Evolutionary conservation across 1,140 invertebrate genomes (phyloP).

Genomic region (Eriosoma lanigerum): DNA sequence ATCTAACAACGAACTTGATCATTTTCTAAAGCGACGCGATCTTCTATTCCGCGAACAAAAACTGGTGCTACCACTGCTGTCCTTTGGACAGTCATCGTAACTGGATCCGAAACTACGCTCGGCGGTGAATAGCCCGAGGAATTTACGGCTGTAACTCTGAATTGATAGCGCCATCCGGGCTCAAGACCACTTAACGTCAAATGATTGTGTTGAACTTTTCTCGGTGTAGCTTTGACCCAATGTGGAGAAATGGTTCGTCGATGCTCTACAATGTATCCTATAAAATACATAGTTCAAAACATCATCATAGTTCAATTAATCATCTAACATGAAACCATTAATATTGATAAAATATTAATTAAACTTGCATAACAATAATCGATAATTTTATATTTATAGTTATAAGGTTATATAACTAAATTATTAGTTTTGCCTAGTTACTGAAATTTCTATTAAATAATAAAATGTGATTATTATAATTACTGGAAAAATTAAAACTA

Average conservation of each 20-base stretch:
- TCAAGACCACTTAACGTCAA: constrained; percentile 75
- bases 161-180: constrained; percentile 85
- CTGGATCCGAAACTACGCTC: constrained; percentile 74
- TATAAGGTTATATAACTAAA: too few relatives aligned
- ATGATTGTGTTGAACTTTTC: constrained; percentile 69
- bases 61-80: constrained; percentile 67
- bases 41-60: constrained; percentile 69
- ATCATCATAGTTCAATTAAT: too few relatives aligned
- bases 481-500: too few relatives aligned
- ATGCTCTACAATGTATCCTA: constrained; percentile 77
- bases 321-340: too few relatives aligned
- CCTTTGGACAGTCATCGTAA: constrained; percentile 73
- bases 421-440: too few relatives aligned
- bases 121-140: constrained; percentile 77
- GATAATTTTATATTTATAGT: too few relatives aligned
- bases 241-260: constrained; percentile 72
- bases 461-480: too few relatives aligned
- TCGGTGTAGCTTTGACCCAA: constrained; percentile 75
- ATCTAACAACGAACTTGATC: constrained; percentile 63
- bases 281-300: too few relatives aligned
- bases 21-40: constrained; percentile 72
- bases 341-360: too few relatives aligned
- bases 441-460: too few relatives aligned
- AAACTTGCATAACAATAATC: too few relatives aligned
- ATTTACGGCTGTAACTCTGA: constrained; percentile 85